Percentiles rank a stretch among this genome's conserved stretches.
phyloP scores from a whole-genome alignment of 2,888 invertebrate genomes.

The Erebia palarica region DNA sequence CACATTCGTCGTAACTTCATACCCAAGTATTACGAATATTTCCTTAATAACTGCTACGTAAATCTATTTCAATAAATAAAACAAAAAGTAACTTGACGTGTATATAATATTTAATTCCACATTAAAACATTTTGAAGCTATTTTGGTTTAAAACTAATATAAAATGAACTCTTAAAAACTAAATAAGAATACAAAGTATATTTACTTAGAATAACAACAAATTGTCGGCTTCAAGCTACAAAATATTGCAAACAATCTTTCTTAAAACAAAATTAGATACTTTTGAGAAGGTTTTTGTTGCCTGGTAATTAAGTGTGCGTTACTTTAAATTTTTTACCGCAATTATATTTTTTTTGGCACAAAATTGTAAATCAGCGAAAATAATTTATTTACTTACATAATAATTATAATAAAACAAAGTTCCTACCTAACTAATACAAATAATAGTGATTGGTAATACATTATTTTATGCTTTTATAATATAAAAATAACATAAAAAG shows the following conservation, averaged over 20 bases:
- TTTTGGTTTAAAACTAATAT: slow-evolving; percentile 53
- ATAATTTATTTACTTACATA: too few species aligned
- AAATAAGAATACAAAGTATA: slow-evolving; percentile 50
- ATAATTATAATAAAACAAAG: background rate
- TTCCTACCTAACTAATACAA: background rate
- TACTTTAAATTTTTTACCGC: background rate
- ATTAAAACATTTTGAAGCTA: slow-evolving; percentile 68
- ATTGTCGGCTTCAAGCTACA: slow-evolving; percentile 33
- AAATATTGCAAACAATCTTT: slow-evolving; percentile 23
- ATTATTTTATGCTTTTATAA: background rate
- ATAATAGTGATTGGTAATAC: slow-evolving; percentile 21
- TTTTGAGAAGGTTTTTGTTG: slow-evolving; percentile 1
- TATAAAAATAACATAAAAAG: slow-evolving; percentile 8
- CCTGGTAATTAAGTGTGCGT: slow-evolving; percentile 6
- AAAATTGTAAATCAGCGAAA: background rate
- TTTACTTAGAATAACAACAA: slow-evolving; percentile 43
- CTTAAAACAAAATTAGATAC: background rate
- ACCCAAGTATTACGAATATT: too few species aligned
- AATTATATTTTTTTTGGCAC: slow-evolving; percentile 11
- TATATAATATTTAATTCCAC: slow-evolving; percentile 63
- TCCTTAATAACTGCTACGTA: too few species aligned
- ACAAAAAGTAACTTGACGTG: slow-evolving; percentile 52
- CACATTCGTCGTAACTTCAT: too few species aligned
- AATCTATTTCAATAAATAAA: slow-evolving; percentile 27
- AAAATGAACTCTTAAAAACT: slow-evolving; percentile 55